Base-by-base conservation (phyloP, 2,888 invertebrate species). In the Philereme transversata region DNA sequence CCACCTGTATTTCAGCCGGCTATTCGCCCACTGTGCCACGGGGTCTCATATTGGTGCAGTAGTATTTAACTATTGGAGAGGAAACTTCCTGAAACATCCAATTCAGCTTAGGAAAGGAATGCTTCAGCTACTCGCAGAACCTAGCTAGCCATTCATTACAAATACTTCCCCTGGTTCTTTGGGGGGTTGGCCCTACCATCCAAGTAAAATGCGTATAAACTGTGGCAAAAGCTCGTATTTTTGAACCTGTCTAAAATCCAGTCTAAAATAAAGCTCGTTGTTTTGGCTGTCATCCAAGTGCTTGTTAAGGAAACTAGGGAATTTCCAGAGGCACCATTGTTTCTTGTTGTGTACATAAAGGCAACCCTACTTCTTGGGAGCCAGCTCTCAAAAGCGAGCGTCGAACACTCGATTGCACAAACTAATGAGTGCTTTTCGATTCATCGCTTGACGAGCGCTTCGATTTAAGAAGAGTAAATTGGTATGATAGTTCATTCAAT, bases 281-380 rank as follows among this genome's bases (percentile, higher is more conserved):
- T 85, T 84, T 88, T 88, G 90, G 90, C 87, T 75, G 68, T 75
- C 78, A 78, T 83, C 90, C 90, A 89, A 88, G 74, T 80, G 82
- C 90, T 89, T 89, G 90, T 89, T 87, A 88, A 87, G 85, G 87
- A 87, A 88, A 80, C 84, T 82, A 76, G 81, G 76, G 83, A 83
- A 80, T 83, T 85, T 83, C 78, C 57, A 57, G 79, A 72, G 73
- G 64, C 79, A 78, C 81, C 79, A 81, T 83, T 83, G 85, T 85
- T 83, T 85, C 86, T 83, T 83, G 82, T 84, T 82, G 74, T 82
- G 79, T 76, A 73, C 70, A 76, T 76, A 81, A 77, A 78, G 73
- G 71, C 70, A 66, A 71, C 72, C 70, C 70, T 69, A 75, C 73
- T 69, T 72, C 75, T 72, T 67, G 69, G 60, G 65, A 69, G 66